These are phyloP conservation scores for Cephonodes hylas DNA, from an alignment of 2,888 invertebrate genomes.

Conservation along the genomic window DNA sequence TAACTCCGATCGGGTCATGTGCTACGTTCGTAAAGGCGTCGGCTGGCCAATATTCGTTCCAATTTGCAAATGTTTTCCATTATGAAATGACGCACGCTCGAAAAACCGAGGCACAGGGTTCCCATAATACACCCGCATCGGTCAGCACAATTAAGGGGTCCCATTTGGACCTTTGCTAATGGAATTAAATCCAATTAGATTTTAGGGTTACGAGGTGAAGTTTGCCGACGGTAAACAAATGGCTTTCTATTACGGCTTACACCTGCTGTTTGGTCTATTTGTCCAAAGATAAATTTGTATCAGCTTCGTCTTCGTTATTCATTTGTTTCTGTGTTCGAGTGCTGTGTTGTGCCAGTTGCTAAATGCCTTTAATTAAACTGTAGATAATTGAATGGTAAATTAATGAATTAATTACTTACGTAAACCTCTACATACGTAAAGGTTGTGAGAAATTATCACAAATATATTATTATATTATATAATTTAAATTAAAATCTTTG, in stretches of 20 bases:
- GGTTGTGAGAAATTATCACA: no score
- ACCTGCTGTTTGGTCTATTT: constrained; percentile 64
- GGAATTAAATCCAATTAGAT: constrained; percentile 81
- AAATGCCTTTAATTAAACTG: constrained; percentile 17
- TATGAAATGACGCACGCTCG: constrained; percentile 47
- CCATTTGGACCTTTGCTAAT: constrained; percentile 78
- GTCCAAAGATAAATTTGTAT: constrained; percentile 55
- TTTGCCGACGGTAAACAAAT: constrained; percentile 76
- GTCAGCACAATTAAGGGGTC: constrained; percentile 76
- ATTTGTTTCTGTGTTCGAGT: constrained; percentile 40
- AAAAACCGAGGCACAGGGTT: constrained; percentile 39
- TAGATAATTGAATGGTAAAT: no score
- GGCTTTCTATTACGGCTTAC: constrained; percentile 65
- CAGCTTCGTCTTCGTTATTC: constrained; percentile 48
- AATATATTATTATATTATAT: no score
- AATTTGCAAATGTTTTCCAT: constrained; percentile 47
- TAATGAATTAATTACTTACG: no score
- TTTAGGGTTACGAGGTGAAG: constrained; percentile 79
- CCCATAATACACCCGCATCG: constrained; percentile 67
- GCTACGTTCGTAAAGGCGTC: neutral
- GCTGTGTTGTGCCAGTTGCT: constrained; percentile 12
- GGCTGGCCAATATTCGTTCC: constrained; percentile 17
- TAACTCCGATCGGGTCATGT: neutral
- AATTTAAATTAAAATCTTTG: no score
- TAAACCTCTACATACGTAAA: no score